These are phyloP conservation scores for Anguilla japonica DNA, from an alignment of 2,113 vertebrate species.

Conservation along the genomic window DNA sequence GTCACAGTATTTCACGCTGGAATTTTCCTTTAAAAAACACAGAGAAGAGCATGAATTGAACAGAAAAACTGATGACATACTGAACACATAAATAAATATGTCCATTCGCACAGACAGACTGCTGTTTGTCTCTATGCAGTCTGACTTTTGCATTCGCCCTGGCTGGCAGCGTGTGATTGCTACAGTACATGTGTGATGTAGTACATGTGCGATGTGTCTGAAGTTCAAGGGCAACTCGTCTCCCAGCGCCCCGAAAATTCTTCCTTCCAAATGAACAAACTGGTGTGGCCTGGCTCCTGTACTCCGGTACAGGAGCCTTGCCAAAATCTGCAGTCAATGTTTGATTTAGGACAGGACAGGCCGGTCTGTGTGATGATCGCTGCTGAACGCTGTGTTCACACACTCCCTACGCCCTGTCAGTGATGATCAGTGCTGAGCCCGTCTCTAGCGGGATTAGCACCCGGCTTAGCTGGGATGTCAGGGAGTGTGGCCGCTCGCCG, in stretches of 20 bases:
- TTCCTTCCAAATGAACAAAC: background rate
- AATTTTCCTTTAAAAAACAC: background rate
- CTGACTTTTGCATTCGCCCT: background rate
- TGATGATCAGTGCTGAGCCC: conserved; percentile 9
- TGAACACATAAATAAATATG: background rate
- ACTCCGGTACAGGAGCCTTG: background rate
- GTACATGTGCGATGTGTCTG: background rate
- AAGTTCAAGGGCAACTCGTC: conserved; percentile 1
- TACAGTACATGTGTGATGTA: background rate
- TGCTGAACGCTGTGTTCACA: background rate
- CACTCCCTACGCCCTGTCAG: conserved; percentile 9
- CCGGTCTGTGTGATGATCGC: background rate
- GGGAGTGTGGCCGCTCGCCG: background rate
- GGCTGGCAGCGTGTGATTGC: background rate
- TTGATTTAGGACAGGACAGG: background rate
- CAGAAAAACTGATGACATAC: background rate
- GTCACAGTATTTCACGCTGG: too few species aligned
- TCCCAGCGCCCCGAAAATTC: background rate
- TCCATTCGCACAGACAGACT: background rate
- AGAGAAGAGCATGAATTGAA: background rate
- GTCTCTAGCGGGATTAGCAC: conserved; percentile 14
- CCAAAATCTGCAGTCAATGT: background rate
- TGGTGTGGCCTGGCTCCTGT: background rate
- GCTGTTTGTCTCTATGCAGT: too few species aligned
- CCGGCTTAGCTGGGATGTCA: conserved; percentile 17